Percentiles rank a stretch among this genome's conserved stretches.
phyloP scores from a whole-genome alignment of 2,113 vertebrate genomes.

The Peromyscus maniculatus region DNA sequence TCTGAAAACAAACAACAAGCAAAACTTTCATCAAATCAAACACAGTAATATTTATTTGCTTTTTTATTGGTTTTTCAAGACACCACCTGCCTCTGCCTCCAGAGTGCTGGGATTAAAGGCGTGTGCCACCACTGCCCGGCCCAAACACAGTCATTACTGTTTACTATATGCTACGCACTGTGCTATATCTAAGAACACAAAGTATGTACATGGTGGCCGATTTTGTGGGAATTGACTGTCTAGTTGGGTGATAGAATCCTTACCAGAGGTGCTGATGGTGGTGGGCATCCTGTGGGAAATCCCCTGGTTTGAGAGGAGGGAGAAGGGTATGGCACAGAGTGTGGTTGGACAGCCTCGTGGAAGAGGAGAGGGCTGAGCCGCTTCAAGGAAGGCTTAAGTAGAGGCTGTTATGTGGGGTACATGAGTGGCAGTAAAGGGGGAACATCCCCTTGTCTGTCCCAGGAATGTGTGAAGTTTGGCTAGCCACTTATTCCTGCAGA shows the following conservation, averaged over 20 bases:
- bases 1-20: background rate
- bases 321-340: fast-evolving
- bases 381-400: background rate
- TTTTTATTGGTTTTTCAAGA: background rate
- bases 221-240: background rate
- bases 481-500: background rate
- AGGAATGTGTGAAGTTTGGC: fast-evolving
- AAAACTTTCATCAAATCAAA: background rate
- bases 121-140: background rate
- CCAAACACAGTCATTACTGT: background rate
- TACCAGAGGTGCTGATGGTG: background rate
- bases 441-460: background rate
- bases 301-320: background rate
- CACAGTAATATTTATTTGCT: too few relatives aligned
- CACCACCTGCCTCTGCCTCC: background rate
- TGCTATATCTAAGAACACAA: fast-evolving
- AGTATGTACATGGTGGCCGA: fast-evolving
- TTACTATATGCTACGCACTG: background rate
- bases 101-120: background rate
- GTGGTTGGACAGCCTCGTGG: background rate
- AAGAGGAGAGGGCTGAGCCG: background rate
- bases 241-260: background rate
- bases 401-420: fast-evolving
- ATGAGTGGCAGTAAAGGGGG: background rate
- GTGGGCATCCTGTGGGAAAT: background rate